A percentile compares a stretch with the other conserved stretches of the same genome.
Evolutionary conservation across 2,797 vertebrate genomes (phyloP).

Genomic region (Chrosomus eos): DNA sequence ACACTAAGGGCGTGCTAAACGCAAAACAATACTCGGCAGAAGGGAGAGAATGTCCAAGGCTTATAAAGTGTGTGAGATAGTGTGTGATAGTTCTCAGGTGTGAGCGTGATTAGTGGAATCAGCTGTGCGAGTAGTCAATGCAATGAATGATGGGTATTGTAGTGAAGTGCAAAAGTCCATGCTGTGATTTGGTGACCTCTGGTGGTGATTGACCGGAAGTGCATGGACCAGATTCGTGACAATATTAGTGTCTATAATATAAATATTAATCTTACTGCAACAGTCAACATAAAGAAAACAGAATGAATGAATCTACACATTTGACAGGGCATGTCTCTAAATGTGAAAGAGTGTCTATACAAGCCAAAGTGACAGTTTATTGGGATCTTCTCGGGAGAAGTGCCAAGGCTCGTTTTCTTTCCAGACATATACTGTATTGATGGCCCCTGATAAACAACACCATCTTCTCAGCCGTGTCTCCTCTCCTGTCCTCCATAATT

Average conservation of each 20-base stretch:
- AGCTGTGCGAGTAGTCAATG: too few relatives aligned
- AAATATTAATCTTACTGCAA: background rate
- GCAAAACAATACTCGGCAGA: too few relatives aligned
- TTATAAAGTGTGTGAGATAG: too few relatives aligned
- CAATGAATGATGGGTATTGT: too few relatives aligned
- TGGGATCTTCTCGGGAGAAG: background rate
- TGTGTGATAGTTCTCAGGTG: too few relatives aligned
- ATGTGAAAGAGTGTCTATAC: background rate
- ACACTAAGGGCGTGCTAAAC: too few relatives aligned
- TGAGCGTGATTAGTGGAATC: too few relatives aligned
- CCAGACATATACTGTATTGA: background rate
- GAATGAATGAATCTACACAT: constrained; percentile 1
- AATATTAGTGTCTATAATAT: background rate
- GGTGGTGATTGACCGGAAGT: too few relatives aligned
- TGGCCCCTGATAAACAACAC: background rate
- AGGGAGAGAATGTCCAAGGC: too few relatives aligned
- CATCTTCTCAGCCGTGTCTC: constrained; percentile 7
- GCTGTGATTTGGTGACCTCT: too few relatives aligned
- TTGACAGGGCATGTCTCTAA: background rate
- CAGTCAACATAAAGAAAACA: background rate
- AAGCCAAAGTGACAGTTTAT: background rate
- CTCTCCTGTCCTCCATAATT: background rate
- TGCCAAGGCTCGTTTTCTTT: constrained; percentile 14
- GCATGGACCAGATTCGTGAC: too few relatives aligned
- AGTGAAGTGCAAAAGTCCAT: too few relatives aligned